Conservation (phyloP, 2,113 vertebrate genomes). For the Chaenogobius annularis region DNA sequence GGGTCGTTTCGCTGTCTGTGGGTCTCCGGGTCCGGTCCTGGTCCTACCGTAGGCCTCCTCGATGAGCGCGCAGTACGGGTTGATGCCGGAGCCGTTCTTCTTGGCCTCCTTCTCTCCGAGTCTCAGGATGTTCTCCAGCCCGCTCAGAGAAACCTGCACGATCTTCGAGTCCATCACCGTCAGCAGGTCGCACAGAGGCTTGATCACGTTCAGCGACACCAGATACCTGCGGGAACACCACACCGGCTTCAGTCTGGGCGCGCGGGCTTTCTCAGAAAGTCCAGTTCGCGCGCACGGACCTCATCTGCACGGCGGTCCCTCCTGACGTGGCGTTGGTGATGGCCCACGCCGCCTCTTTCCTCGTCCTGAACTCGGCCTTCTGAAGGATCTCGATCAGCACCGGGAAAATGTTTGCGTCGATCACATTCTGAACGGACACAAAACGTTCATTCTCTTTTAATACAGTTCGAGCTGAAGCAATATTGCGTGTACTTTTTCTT, state of each 20-base stretch:
- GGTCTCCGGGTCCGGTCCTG: no score
- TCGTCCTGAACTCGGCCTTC: conserved; percentile 92
- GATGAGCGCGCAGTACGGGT: conserved; percentile 88
- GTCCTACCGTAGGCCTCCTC: conserved; percentile 79
- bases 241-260: not conserved
- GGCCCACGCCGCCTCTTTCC: conserved; percentile 90
- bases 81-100: conserved; percentile 84
- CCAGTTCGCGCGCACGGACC: conserved; percentile 62
- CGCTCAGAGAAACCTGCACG: conserved; percentile 90
- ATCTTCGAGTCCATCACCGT: conserved; percentile 94
- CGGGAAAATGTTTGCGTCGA: conserved; percentile 92
- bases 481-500: no score
- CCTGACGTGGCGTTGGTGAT: conserved; percentile 89
- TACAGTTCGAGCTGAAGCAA: no score
- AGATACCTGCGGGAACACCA: conserved; percentile 78
- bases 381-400: conserved; percentile 91
- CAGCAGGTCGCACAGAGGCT: conserved; percentile 90
- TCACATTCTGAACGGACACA: conserved; percentile 78
- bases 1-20: no score
- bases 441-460: not conserved
- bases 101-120: conserved; percentile 89
- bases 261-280: no score
- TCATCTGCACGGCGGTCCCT: conserved; percentile 86
- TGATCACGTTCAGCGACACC: conserved; percentile 88
- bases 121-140: conserved; percentile 89